Conservation (phyloP, 2,113 vertebrate species). For the Glaucidium brasilianum region DNA sequence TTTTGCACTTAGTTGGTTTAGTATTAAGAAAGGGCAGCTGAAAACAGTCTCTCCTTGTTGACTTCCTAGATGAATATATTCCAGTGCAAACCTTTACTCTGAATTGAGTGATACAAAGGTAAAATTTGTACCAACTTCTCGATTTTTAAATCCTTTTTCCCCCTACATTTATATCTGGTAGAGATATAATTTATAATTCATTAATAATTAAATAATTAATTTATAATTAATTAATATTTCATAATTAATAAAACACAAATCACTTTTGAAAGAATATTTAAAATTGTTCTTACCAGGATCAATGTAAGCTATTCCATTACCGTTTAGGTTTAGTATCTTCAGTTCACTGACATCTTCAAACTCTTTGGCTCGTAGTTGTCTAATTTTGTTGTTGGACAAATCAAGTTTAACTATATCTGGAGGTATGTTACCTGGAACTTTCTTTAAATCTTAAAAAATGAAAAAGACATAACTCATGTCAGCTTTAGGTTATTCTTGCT, state of each 20-base stretch:
- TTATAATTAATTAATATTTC: no score
- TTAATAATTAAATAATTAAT: no score
- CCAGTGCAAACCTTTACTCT: not conserved
- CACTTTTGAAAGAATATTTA: not conserved
- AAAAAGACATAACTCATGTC: not conserved
- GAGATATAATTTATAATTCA: no score
- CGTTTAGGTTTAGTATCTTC: constrained; percentile 90
- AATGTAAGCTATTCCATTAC: constrained; percentile 85
- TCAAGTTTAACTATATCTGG: constrained; percentile 90
- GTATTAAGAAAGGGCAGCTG: not conserved
- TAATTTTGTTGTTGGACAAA: constrained; percentile 89
- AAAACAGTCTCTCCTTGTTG: not conserved
- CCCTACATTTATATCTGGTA: not conserved
- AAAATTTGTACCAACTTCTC: not conserved
- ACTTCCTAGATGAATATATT: not conserved
- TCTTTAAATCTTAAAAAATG: constrained; percentile 81
- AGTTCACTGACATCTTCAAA: constrained; percentile 89
- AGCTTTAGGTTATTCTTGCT: not conserved
- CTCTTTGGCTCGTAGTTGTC: constrained; percentile 84
- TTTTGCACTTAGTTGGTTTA: not conserved
- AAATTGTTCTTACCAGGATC: constrained; percentile 82
- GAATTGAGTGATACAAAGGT: not conserved
- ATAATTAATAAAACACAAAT: not conserved
- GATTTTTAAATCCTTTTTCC: not conserved
- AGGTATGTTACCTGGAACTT: constrained; percentile 87